Evolutionary conservation across 2,888 invertebrate genomes (phyloP).

Genomic region (Limnephilus marmoratus): DNA sequence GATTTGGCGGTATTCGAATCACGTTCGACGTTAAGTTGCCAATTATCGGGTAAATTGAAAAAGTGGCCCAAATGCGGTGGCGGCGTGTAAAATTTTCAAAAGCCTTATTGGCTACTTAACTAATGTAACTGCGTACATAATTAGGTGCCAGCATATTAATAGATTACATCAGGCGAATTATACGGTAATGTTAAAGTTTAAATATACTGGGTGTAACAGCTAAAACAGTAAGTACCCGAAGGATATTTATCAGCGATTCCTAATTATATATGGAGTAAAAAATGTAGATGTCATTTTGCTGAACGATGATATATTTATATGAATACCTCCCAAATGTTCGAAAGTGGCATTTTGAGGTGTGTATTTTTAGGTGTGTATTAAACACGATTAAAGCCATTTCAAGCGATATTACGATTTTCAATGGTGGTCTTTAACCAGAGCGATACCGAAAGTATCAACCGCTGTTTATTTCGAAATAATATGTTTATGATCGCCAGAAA

Average conservation of each 20-base stretch:
- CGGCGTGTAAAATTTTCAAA: not conserved
- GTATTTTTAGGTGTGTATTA: too few relatives aligned
- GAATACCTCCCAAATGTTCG: too few relatives aligned
- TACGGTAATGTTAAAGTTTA: not conserved
- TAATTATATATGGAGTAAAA: too few relatives aligned
- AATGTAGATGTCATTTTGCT: too few relatives aligned
- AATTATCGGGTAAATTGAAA: constrained; percentile 14
- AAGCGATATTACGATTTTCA: too few relatives aligned
- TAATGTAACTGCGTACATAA: not conserved
- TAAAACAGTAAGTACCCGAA: too few relatives aligned
- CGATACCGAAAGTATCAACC: too few relatives aligned
- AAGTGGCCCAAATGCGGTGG: constrained; percentile 9
- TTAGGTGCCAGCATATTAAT: not conserved
- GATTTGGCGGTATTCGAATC: not conserved
- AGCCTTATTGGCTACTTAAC: not conserved
- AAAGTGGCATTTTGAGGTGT: too few relatives aligned
- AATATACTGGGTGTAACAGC: not conserved
- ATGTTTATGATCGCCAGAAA: not conserved
- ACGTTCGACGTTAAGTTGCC: not conserved
- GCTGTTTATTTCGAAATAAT: not conserved
- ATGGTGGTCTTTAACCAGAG: too few relatives aligned
- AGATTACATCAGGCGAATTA: not conserved
- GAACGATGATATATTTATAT: too few relatives aligned
- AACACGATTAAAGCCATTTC: too few relatives aligned
- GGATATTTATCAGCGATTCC: too few relatives aligned